Percentiles rank a stretch among this genome's conserved stretches.
phyloP scores from a whole-genome alignment of 2,113 vertebrate genomes.

The Potamarius usumacintae region DNA sequence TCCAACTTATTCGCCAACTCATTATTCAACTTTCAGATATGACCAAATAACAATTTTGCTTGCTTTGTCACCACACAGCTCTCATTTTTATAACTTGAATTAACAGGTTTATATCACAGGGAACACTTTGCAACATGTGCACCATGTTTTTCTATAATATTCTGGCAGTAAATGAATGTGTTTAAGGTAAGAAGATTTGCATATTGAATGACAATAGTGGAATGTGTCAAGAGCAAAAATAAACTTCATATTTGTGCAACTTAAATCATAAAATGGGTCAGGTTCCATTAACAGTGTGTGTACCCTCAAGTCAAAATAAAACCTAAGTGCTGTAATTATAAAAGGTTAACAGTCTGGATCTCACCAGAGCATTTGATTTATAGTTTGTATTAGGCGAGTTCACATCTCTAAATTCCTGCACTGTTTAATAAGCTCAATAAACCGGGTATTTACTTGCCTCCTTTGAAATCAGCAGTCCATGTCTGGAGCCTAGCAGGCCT shows the following conservation, averaged over 20 bases:
- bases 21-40: background rate
- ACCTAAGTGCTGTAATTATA: background rate
- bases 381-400: background rate
- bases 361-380: background rate
- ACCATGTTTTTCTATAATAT: background rate
- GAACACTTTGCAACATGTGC: background rate
- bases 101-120: background rate
- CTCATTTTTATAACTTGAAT: background rate
- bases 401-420: constrained; percentile 1
- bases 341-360: constrained; percentile 25
- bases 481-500: constrained; percentile 29
- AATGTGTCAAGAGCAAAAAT: background rate
- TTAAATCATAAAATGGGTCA: background rate
- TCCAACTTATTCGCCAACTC: background rate
- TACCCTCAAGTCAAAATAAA: background rate
- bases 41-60: background rate
- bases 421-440: constrained; percentile 35
- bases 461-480: constrained; percentile 42
- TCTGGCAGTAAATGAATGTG: background rate
- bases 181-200: background rate
- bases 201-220: no score
- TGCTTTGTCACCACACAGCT: background rate
- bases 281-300: background rate
- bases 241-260: no score
- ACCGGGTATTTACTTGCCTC: constrained; percentile 38